Evolutionary conservation across 2,888 invertebrate genomes (phyloP).

Genomic region (Rhopalosiphum nymphaeae): DNA sequence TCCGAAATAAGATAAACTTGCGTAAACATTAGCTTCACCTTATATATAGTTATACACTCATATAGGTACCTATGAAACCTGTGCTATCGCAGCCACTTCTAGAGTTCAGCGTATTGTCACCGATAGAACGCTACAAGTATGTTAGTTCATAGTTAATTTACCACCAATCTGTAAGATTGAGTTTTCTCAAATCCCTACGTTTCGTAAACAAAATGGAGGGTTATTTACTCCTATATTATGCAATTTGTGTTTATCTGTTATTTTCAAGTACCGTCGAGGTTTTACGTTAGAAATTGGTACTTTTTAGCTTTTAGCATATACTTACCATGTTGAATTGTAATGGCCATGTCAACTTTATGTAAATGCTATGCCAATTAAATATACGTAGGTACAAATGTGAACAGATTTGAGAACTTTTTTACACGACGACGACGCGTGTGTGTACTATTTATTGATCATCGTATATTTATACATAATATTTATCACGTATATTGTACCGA

Average conservation of each 20-base stretch:
- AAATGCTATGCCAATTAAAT: background rate
- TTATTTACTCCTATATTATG: no score
- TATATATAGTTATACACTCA: no score
- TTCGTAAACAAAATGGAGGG: background rate
- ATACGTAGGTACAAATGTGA: background rate
- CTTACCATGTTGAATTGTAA: background rate
- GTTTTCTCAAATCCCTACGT: background rate
- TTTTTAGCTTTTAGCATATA: background rate
- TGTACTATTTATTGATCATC: background rate
- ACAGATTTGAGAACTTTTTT: background rate
- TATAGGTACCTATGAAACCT: background rate
- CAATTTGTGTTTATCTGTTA: background rate
- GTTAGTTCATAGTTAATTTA: background rate
- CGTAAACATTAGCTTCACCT: background rate
- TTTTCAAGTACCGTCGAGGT: background rate
- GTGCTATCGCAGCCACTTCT: background rate
- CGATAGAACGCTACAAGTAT: background rate
- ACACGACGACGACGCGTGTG: background rate
- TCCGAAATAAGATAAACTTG: background rate
- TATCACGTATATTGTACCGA: background rate
- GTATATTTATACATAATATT: background rate
- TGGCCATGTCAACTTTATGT: background rate
- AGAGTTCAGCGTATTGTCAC: background rate
- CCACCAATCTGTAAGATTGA: background rate
- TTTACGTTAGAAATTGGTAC: background rate